Evolutionary conservation across 2,888 invertebrate species (phyloP), one percentile per base, ranked within the genome.

Genomic region (Agriopis leucophaearia): DNA sequence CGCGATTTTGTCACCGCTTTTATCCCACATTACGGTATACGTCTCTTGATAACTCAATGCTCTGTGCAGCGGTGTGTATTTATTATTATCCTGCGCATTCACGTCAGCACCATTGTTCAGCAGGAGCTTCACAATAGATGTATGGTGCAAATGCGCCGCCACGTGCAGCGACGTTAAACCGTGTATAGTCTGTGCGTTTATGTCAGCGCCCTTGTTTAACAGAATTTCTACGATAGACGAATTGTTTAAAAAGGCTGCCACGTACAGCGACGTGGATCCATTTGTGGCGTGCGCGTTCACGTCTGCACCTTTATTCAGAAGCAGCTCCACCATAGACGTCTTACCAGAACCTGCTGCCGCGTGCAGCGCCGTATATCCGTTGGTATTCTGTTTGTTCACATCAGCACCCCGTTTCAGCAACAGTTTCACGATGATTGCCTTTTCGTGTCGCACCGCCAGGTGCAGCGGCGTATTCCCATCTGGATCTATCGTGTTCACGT

Each of bases 401-500:
- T 27, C 12, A 36, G 36, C n/a, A 0, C 36, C 52, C 4, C 15
- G 6, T 3, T 36, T 36, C 15, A 36, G 2, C 36, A 52, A 3
- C 52, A 55, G 1, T 7, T 55, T 12, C 3, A 54, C 15, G 6
- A 54, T 27, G n/a, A n/a, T n/a, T n/a, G n/a, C n/a, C n/a, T n/a
- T n/a, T n/a, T n/a, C n/a, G n/a, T n/a, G n/a, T 0, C 8, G 8
- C 27, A 56, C 56, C 7, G 56, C 56, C 13, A 18, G 27, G 13
- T 56, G 56, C 27, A 56, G 18, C 8, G 44, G 44, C 10, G 40
- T 38, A 13, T 56, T 44, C 13, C 44, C 56, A 44, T 13, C 18
- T 0, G n/a, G 5, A 18, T n/a, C 38, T 9, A 13, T 56, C n/a
- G 56, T n/a, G 27, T 56, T 56, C 8, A 44, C 27, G 44, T 71